Evolutionary conservation across 2,113 vertebrate genomes (phyloP).

Genomic region (Gymnobelideus leadbeateri): DNA sequence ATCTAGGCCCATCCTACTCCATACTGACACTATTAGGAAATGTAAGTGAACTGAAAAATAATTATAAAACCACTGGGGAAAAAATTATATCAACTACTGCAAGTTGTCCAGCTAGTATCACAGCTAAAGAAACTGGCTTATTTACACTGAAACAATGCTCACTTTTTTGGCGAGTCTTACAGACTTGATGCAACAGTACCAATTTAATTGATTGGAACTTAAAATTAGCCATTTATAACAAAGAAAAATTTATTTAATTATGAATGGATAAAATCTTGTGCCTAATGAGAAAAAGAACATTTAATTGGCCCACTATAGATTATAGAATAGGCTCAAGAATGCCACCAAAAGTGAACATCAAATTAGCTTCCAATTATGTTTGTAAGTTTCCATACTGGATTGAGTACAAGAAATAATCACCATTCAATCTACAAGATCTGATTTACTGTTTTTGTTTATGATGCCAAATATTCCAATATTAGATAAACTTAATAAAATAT

Average conservation of each 20-base stretch:
- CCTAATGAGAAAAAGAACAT: background rate
- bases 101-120: background rate
- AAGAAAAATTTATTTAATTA: background rate
- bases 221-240: background rate
- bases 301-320: background rate
- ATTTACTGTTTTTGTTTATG: constrained; percentile 11
- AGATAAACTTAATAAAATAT: constrained; percentile 41
- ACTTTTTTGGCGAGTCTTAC: background rate
- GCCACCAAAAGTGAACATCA: background rate
- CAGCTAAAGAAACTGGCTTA: background rate
- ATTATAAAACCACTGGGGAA: background rate
- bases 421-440: background rate
- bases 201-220: background rate
- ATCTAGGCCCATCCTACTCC: background rate
- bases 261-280: background rate
- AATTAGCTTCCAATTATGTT: background rate
- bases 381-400: background rate
- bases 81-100: background rate
- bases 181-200: background rate
- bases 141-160: background rate
- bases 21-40: background rate
- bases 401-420: background rate
- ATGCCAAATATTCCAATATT: background rate
- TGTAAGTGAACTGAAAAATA: background rate
- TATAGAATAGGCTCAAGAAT: background rate